Base-by-base conservation (phyloP, 2,888 invertebrate genomes). In the Conchocele bisecta region DNA sequence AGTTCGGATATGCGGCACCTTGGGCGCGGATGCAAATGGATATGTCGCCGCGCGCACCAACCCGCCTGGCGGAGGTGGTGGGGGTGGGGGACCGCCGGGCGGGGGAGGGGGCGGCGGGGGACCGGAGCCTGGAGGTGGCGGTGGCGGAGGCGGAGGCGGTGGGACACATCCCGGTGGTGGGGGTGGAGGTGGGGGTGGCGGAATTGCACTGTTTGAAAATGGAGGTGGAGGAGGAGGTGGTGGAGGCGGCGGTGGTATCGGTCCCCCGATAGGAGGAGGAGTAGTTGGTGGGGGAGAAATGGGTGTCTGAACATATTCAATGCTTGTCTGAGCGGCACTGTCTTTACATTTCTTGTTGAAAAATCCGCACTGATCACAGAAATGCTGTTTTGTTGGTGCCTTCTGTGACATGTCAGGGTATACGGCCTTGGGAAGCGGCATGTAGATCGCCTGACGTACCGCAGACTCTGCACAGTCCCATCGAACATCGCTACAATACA, bases 1-100 rank as follows among this genome's bases (percentile, higher is more conserved):
- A 1, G 96, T 97, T 87, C 78, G 69, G 61, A 87, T 79, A 17
- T 71, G 73, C 42, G 72, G 75, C 20, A 75, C 50, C n/a, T n/a
- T n/a, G n/a, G n/a, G n/a, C n/a, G n/a, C n/a, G n/a, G n/a, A n/a
- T 35, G 50, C 13, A 44, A 67, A 15, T 57, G 64, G 15, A 65
- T 79, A 44, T 60, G 72, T 54, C 35, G 72, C 48, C 15, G 9
- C n/a, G 6, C 28, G 66, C 37, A 82, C 75, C n/a, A n/a, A n/a
- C n/a, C 65, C 69, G 7, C 75, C 73, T 15, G 81, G 79, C 26
- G 83, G 84, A 1, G 86, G 83, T 35, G 89, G 89, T 24, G 89
- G 89, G 4, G 87, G 86, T 24, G 89, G 88, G 3, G 76, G 67
- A 22, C 89, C 90, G 26, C 89, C 89, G 17, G 69, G 61, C 20